phyloP scores from a whole-genome alignment of 2,888 invertebrate genomes.

The Merodon equestris region DNA sequence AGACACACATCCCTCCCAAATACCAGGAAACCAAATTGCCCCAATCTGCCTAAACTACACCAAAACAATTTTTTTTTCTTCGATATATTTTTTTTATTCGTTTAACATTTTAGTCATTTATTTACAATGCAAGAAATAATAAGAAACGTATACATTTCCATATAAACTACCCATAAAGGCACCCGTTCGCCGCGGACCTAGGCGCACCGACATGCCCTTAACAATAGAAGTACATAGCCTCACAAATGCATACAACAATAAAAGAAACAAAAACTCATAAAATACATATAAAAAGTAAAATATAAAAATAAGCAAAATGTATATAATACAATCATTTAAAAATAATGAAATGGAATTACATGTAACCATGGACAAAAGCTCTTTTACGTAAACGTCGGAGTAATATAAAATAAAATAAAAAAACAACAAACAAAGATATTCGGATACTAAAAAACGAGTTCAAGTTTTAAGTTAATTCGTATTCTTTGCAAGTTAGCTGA shows the following conservation, averaged over 20 bases:
- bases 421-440: too few species aligned
- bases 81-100: slow-evolving; percentile 69
- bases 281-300: slow-evolving; percentile 42
- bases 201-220: slow-evolving; percentile 52
- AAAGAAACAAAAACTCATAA: slow-evolving; percentile 23
- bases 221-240: slow-evolving; percentile 45
- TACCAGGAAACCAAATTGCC: too few species aligned
- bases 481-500: slow-evolving; percentile 67
- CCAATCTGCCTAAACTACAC: not conserved
- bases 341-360: slow-evolving; percentile 70
- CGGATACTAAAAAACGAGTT: slow-evolving; percentile 26
- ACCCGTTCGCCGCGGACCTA: slow-evolving; percentile 46
- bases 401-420: too few species aligned
- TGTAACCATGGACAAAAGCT: slow-evolving; percentile 69
- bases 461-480: slow-evolving; percentile 3
- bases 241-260: slow-evolving; percentile 47
- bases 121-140: slow-evolving; percentile 65
- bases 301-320: slow-evolving; percentile 60
- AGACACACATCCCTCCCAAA: too few species aligned
- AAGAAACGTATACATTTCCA: slow-evolving; percentile 68
- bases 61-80: slow-evolving; percentile 64
- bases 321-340: slow-evolving; percentile 72
- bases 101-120: slow-evolving; percentile 71
- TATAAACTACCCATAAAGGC: slow-evolving; percentile 57
- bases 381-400: slow-evolving; percentile 44